Evolutionary conservation across 1,140 invertebrate genomes (phyloP).

Genomic region (Lysiphlebus fabarum): DNA sequence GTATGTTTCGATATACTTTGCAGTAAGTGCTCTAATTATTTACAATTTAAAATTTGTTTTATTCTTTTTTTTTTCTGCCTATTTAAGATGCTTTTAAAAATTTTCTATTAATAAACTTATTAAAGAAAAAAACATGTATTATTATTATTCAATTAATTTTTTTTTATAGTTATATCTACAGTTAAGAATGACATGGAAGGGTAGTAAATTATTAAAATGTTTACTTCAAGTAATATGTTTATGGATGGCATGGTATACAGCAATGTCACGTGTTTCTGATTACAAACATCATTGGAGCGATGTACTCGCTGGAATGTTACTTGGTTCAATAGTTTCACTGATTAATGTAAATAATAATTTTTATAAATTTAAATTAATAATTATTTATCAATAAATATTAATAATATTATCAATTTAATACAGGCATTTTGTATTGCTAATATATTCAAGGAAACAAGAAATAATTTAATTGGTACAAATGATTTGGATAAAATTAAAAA

Average conservation of each 20-base stretch:
- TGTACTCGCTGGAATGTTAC: conserved; percentile 64
- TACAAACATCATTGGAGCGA: conserved; percentile 97
- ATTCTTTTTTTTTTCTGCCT: background rate
- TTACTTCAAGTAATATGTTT: conserved; percentile 72
- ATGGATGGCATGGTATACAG: conserved; percentile 75
- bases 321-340: conserved; percentile 62
- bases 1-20: conserved; percentile 76
- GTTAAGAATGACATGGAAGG: conserved; percentile 69
- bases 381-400: conserved; percentile 1
- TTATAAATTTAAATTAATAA: background rate
- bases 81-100: conserved; percentile 11
- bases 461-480: background rate
- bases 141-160: conserved; percentile 18
- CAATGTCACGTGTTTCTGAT: conserved; percentile 83
- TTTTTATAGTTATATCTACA: conserved; percentile 80
- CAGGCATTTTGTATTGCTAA: conserved; percentile 41
- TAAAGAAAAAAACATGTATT: conserved; percentile 3
- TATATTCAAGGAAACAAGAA: conserved; percentile 39
- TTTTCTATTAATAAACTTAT: conserved; percentile 6
- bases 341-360: conserved; percentile 41
- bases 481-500: conserved; percentile 35
- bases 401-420: conserved; percentile 4
- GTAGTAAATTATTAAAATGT: conserved; percentile 72
- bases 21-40: conserved; percentile 60
- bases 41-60: conserved; percentile 10